These are phyloP conservation scores for Siniperca undulata DNA, from an alignment of 2,797 vertebrate species.

Conservation along the genomic window DNA sequence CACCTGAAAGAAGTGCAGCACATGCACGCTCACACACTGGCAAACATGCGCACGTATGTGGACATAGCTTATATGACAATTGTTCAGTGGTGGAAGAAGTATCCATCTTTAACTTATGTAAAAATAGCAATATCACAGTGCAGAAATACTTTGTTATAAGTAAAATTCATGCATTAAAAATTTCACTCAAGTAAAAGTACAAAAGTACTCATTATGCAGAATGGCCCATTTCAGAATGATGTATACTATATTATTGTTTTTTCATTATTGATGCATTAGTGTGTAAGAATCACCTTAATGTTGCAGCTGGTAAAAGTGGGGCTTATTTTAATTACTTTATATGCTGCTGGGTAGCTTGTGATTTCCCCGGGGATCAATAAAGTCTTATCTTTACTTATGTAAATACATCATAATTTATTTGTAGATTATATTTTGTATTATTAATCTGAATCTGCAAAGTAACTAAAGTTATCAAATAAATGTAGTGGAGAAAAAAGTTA, in stretches of 20 bases:
- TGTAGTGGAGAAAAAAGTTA: too few species aligned
- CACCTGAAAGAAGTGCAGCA: constrained; percentile 44
- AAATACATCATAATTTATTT: background rate
- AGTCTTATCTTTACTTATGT: background rate
- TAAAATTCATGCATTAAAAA: background rate
- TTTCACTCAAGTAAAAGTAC: background rate
- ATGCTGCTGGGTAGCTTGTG: background rate
- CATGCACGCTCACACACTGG: constrained; percentile 14
- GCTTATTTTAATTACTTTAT: background rate
- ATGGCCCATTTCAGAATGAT: background rate
- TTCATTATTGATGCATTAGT: background rate
- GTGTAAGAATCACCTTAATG: background rate
- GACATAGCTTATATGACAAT: background rate
- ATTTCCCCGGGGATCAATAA: background rate
- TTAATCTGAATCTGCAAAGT: background rate
- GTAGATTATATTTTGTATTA: background rate
- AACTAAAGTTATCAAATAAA: background rate
- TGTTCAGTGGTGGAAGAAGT: background rate
- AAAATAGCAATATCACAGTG: background rate
- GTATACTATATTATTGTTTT: background rate
- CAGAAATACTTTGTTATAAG: background rate
- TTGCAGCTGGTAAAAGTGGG: background rate
- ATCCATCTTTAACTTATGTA: background rate
- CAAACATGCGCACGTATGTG: background rate
- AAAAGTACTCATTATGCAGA: background rate